These are phyloP conservation scores for Hippocampus zosterae DNA, from an alignment of 2,113 vertebrate genomes.

Conservation along the genomic window DNA sequence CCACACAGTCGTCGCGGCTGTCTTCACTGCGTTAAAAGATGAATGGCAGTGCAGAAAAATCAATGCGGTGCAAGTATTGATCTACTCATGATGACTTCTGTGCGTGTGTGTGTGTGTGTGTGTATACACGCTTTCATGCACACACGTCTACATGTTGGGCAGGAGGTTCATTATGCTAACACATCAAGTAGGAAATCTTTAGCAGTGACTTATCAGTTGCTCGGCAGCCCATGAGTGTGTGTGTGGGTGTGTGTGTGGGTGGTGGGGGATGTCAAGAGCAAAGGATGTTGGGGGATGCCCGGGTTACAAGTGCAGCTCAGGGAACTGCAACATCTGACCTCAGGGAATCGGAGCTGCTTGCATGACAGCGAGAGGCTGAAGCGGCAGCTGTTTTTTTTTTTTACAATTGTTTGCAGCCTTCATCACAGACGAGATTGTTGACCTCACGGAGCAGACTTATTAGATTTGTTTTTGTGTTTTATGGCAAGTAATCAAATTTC, in stretches of 20 bases:
- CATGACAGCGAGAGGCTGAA: conserved; percentile 28
- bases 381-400: conserved; percentile 38
- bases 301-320: conserved; percentile 13
- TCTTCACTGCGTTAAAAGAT: conserved; percentile 57
- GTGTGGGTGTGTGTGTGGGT: conserved; percentile 2
- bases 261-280: conserved; percentile 7
- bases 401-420: neutral
- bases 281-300: neutral
- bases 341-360: conserved; percentile 47
- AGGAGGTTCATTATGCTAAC: conserved; percentile 24
- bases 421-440: neutral
- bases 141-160: neutral
- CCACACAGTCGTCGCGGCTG: neutral
- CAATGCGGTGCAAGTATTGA: conserved; percentile 62
- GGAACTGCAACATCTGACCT: conserved; percentile 50
- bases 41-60: conserved; percentile 57
- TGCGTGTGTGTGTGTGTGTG: neutral
- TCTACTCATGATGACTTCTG: conserved; percentile 30
- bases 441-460: neutral
- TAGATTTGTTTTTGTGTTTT: neutral
- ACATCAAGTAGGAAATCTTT: conserved; percentile 3
- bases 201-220: conserved; percentile 36
- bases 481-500: neutral
- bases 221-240: conserved; percentile 13
- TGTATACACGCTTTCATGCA: too few relatives aligned